phyloP scores from a whole-genome alignment of 1,140 invertebrate species.

The Protaetia brevitarsis region DNA sequence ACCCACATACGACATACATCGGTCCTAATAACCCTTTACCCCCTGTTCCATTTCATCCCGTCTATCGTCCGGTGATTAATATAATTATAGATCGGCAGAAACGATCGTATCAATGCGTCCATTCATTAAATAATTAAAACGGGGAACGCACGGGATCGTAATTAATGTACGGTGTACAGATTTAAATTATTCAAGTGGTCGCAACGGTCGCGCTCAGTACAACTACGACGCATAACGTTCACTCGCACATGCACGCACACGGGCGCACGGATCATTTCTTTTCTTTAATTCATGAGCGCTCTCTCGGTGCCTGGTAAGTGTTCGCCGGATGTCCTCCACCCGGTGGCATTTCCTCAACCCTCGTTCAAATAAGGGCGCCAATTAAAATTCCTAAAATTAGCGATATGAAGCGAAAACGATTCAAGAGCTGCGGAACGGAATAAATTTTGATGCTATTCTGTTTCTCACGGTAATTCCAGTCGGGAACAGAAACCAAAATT shows the following conservation, averaged over 20 bases:
- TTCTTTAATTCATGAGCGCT: constrained; percentile 6
- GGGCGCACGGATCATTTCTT: constrained; percentile 15
- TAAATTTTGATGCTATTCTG: no score
- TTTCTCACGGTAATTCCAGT: no score
- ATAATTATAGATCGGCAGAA: constrained; percentile 5
- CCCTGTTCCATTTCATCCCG: constrained; percentile 7
- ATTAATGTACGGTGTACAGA: constrained; percentile 10
- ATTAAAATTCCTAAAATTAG: no score
- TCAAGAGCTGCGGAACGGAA: no score
- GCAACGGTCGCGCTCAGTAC: background rate
- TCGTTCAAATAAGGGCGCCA: background rate
- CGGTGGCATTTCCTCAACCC: background rate
- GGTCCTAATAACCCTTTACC: constrained; percentile 8
- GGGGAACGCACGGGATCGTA: constrained; percentile 14
- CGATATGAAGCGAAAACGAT: no score
- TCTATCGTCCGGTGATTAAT: background rate
- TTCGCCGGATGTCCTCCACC: constrained; percentile 2
- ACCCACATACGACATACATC: background rate
- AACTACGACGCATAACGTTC: background rate
- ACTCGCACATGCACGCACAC: background rate
- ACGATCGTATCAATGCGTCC: constrained; percentile 15
- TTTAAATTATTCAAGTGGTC: constrained; percentile 16
- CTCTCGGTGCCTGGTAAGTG: background rate
- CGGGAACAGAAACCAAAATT: no score
- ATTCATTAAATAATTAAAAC: constrained; percentile 16